These are phyloP conservation scores for Onthophagus sagittarius DNA, from an alignment of 2,888 invertebrate species.

Conservation along the genomic window DNA sequence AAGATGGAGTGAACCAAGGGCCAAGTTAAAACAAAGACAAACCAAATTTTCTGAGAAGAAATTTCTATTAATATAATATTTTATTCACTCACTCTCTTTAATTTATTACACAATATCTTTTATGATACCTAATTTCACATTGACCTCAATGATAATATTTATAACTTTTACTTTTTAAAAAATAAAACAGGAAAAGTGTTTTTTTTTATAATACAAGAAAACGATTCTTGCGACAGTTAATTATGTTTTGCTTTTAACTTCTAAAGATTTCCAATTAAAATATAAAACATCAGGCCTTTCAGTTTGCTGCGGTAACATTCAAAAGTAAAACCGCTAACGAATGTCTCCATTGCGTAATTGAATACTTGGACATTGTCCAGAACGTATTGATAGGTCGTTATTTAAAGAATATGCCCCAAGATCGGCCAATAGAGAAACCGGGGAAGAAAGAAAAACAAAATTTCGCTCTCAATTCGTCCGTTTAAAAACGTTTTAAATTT, in stretches of 20 bases:
- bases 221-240: background rate
- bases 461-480: background rate
- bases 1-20: too few species aligned
- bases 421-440: background rate
- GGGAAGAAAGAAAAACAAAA: background rate
- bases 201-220: background rate
- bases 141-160: too few species aligned
- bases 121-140: too few species aligned
- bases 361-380: slow-evolving; percentile 10
- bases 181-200: too few species aligned
- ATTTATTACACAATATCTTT: too few species aligned
- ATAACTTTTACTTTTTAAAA: too few species aligned
- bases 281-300: background rate
- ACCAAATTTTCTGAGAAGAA: too few species aligned
- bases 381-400: slow-evolving; percentile 10
- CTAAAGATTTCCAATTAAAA: background rate
- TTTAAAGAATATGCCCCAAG: background rate
- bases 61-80: too few species aligned
- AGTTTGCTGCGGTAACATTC: background rate
- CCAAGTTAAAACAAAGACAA: too few species aligned
- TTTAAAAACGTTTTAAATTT: background rate
- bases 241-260: background rate
- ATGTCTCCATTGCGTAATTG: background rate
- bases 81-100: too few species aligned
- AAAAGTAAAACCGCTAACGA: background rate